Evolutionary conservation across 92 coral and sea anemone species (phyloP).

Genomic region (Paramuricea clavata): DNA sequence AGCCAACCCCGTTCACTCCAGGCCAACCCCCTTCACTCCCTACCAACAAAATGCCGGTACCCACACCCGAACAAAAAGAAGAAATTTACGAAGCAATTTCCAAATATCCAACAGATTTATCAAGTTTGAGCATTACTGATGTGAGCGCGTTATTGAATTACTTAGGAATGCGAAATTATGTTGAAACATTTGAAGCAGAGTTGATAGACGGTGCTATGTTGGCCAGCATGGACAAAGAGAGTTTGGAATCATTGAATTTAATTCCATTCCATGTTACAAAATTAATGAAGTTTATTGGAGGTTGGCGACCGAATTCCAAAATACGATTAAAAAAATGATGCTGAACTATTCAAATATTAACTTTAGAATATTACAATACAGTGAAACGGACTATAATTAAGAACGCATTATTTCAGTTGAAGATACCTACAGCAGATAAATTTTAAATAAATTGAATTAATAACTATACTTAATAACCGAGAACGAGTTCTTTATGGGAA

Average conservation of each 20-base stretch:
- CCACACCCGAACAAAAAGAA: neutral
- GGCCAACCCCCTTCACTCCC: neutral
- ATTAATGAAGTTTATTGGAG: slow-evolving; percentile 72
- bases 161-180: neutral
- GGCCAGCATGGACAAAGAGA: slow-evolving; percentile 71
- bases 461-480: no score
- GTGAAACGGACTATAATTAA: no score
- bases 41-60: no score
- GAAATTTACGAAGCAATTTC: slow-evolving; percentile 11
- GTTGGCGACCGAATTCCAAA: slow-evolving; percentile 87
- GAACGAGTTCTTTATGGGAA: no score
- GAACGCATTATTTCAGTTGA: no score
- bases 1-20: no score
- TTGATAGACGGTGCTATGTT: slow-evolving; percentile 85
- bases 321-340: no score
- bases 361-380: no score
- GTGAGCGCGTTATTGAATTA: neutral
- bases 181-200: neutral
- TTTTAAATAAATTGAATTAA: no score
- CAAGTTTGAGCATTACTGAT: neutral
- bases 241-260: slow-evolving; percentile 82
- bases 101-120: neutral
- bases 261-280: slow-evolving; percentile 85
- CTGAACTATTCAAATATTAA: no score
- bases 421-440: no score